Base-by-base conservation (phyloP, 53 echinoderm and acorn worm genomes). In the Echinometra lucunter region DNA sequence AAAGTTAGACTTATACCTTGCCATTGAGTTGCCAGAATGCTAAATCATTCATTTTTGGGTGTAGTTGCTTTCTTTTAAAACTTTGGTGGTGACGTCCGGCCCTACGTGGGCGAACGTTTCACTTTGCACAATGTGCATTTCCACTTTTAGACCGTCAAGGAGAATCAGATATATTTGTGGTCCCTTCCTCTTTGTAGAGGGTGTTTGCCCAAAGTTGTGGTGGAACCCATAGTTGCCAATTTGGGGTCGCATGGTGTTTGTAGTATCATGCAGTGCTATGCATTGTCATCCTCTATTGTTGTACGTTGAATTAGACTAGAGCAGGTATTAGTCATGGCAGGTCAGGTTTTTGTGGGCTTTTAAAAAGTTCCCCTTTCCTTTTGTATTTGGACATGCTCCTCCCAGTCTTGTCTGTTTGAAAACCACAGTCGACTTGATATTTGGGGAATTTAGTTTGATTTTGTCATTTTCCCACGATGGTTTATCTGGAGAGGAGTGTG, bases 401-500 rank as follows among this genome's bases (percentile, higher is more conserved):
- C 78, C 78, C 78, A 19, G 78, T 78, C 19, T 78, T 40, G 38
- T 78, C 78, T 78, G 28, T 78, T 78, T 16, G 42, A 32, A 78
- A 78, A 18, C 42, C 38, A 78, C 38, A 38, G 78, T 42, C 17
- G 78, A 78, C 42, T 42, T 78, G 17, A 42, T 78, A 78, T 38
- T 78, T 88, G 55, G 88, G 88, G 88, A 53, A 57, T 88, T 78
- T 78, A 78, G 78, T 19, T 78, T 40, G 78, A 42, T 78, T 78
- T 78, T 78, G 78, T 91, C 91, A 91, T 92, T 92, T 40, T 53
- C 56, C 58, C 93, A 93, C 80, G 56, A 93, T 93, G 93, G 93
- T 93, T 49, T 93, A 80, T 81, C 57, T 93, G 10, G 80, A 81
- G 58, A 93, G 93, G 81, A 93, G 93, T 57, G 57, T 38, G 2